These are phyloP conservation scores for Drosophila tanythrix DNA, from an alignment of 2,888 invertebrate species.

Conservation along the genomic window DNA sequence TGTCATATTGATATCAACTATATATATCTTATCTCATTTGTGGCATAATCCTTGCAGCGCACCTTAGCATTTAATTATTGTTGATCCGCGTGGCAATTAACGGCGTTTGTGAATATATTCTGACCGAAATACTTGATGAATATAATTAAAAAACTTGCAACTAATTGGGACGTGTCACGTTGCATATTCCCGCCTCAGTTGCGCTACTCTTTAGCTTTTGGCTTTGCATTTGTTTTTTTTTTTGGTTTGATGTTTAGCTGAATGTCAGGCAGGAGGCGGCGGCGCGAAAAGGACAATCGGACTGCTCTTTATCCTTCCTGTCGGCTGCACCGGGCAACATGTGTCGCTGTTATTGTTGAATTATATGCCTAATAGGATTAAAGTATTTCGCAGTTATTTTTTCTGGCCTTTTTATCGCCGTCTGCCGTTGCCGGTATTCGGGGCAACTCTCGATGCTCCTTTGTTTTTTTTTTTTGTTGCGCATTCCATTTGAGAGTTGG, in stretches of 20 bases:
- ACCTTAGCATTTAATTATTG: constrained; percentile 2
- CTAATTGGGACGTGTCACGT: constrained; percentile 44
- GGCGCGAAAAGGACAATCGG: constrained; percentile 73
- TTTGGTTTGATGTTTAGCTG: constrained; percentile 25
- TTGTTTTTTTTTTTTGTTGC: constrained; percentile 50
- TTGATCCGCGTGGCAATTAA: constrained; percentile 19
- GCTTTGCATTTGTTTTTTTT: background rate
- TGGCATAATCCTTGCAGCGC: background rate
- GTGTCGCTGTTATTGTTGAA: constrained; percentile 84
- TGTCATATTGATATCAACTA: background rate
- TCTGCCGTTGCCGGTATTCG: constrained; percentile 47
- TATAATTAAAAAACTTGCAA: constrained; percentile 38
- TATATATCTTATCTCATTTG: background rate
- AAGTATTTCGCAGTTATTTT: constrained; percentile 81
- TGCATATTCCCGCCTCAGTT: constrained; percentile 3
- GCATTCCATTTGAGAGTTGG: constrained; percentile 44
- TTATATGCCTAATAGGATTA: constrained; percentile 84
- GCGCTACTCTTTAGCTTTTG: constrained; percentile 11
- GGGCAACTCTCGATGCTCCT: constrained; percentile 45
- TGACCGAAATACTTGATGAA: constrained; percentile 23
- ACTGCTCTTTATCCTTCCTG: constrained; percentile 75
- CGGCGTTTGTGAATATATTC: constrained; percentile 5
- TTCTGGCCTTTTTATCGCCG: constrained; percentile 63
- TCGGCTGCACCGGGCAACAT: constrained; percentile 79
- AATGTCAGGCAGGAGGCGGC: constrained; percentile 46